Evolutionary conservation across 1,140 invertebrate species (phyloP), one percentile per base, ranked within the genome.

Genomic region (Aphelinus certus): DNA sequence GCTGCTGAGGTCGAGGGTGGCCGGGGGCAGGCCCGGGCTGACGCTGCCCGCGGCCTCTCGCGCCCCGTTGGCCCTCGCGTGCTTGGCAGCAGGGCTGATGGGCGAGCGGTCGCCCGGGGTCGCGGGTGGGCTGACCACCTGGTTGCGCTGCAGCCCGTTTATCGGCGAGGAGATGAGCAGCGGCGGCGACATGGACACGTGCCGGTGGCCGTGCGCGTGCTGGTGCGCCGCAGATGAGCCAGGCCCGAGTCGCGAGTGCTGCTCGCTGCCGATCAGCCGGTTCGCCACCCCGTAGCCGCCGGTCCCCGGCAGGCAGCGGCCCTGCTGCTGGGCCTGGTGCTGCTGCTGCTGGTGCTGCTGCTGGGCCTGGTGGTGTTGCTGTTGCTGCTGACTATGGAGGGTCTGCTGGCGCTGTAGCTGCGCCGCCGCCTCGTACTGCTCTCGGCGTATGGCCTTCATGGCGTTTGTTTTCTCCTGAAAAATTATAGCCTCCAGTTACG

Each of bases 1-100:
- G 79, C 91, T 92, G 78, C 92, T 93, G 71, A 93, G 87, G 76
- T 93, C 92, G 46, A 93, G 82, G 43, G 90, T 92, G 0, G 91
- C 89, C 3, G 83, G 74, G 10, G 92, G 90, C 55, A 91, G 83
- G 5, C 91, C 89, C 0, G 91, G 92, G 80, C 91, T 92, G 1
- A 92, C 87, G 72, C 91, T 92, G 9, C 91, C 91, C 65, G 89
- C 90, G 45, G 88, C 88, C 74, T 91, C 91, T 56, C 90, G 86
- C 51, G 79, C 57, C 45, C 81, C 79, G 47, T 83, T 84, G 1
- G 83, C 86, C 70, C 83, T 84, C 72, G 82, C 84, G 60, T 83
- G 77, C 47, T 83, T 84, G 73, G 81, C 82, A 51, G 79, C 80
- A 2, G 86, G 86, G 79, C 85, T 86, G 1, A 86, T 84, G 3